Conservation (phyloP, 2,113 vertebrate species). For the Pyxicephalus adspersus region DNA sequence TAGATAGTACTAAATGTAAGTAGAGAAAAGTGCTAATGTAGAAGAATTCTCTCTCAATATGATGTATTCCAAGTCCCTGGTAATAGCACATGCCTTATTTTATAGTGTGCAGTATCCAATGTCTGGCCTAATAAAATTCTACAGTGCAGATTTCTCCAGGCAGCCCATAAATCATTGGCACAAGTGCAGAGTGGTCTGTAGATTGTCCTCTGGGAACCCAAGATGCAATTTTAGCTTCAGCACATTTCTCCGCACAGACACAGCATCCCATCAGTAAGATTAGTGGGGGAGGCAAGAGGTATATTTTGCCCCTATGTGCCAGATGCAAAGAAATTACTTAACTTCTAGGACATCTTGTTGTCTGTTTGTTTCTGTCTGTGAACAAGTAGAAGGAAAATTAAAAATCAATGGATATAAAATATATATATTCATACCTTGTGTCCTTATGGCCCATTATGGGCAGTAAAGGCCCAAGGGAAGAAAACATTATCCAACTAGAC, state of each 20-base stretch:
- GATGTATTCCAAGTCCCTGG: not conserved
- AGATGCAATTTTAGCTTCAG: conserved; percentile 2
- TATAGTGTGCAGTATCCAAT: conserved; percentile 15
- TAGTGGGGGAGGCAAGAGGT: not conserved
- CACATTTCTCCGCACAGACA: not conserved
- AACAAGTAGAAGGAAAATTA: not conserved
- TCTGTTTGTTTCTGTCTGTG: not conserved
- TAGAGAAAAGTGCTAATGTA: not conserved
- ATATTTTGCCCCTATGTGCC: not conserved
- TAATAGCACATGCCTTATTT: conserved; percentile 3
- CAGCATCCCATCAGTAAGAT: not conserved
- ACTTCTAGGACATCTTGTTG: not conserved
- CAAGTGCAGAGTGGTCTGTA: not conserved
- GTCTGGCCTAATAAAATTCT: conserved; percentile 23
- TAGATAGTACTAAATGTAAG: no score
- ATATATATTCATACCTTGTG: no score
- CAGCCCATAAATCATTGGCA: conserved; percentile 36
- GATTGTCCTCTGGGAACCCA: conserved; percentile 5
- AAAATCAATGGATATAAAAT: conserved; percentile 4
- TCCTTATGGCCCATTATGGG: no score
- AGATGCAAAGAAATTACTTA: not conserved
- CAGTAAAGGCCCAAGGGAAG: no score
- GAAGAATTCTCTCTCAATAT: conserved; percentile 2
- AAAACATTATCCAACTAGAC: no score
- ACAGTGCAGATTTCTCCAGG: conserved; percentile 25